phyloP scores from a whole-genome alignment of 2,113 vertebrate genomes.

The Amazona guildingii region DNA sequence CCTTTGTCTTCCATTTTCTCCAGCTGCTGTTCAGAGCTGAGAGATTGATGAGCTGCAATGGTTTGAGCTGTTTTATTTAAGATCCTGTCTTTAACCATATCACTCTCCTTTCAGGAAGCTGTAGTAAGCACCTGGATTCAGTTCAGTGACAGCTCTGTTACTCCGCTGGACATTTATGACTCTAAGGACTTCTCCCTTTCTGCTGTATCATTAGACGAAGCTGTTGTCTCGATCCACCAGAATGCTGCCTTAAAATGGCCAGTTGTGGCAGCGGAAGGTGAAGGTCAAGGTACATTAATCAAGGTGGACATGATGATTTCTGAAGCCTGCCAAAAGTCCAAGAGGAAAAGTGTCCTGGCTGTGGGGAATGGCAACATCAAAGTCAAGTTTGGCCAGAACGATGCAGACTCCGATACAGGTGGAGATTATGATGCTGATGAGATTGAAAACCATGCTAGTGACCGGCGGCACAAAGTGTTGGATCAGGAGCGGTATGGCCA shows the following conservation, averaged over 20 bases:
- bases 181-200: slow-evolving; percentile 86
- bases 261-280: slow-evolving; percentile 82
- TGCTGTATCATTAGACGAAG: slow-evolving; percentile 85
- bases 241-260: slow-evolving; percentile 80
- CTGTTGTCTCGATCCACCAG: slow-evolving; percentile 79
- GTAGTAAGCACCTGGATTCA: slow-evolving; percentile 93
- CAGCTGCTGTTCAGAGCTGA: neutral
- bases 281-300: slow-evolving; percentile 89
- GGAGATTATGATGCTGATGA: slow-evolving; percentile 79
- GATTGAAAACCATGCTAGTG: slow-evolving; percentile 82
- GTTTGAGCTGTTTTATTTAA: neutral
- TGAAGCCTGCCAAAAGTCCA: slow-evolving; percentile 91
- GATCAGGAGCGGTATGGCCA: slow-evolving; percentile 79
- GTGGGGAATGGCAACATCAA: slow-evolving; percentile 81
- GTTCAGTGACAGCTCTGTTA: slow-evolving; percentile 92
- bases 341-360: slow-evolving; percentile 89
- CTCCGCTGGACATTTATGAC: slow-evolving; percentile 92
- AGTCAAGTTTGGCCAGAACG: slow-evolving; percentile 86
- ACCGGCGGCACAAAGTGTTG: slow-evolving; percentile 75
- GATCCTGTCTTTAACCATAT: neutral
- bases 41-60: neutral
- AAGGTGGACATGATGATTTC: slow-evolving; percentile 92
- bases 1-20: neutral
- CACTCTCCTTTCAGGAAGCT: slow-evolving; percentile 84
- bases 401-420: slow-evolving; percentile 53